Base-by-base conservation (phyloP, 92 coral and sea anemone genomes). In the Palythoa caribaeorum region DNA sequence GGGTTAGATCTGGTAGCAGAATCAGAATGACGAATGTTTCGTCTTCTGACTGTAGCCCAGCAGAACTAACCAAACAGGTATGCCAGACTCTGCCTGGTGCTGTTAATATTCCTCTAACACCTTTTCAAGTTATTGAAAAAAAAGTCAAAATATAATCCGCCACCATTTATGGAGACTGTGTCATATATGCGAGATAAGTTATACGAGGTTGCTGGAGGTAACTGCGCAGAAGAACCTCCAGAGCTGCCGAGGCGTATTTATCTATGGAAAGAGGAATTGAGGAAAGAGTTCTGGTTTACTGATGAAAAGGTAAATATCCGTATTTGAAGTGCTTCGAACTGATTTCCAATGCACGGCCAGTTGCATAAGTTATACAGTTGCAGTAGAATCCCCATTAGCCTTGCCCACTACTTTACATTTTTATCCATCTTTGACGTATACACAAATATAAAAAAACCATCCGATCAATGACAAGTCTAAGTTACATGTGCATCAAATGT, bases 261-360 rank as follows among this genome's bases (percentile, higher is more conserved):
- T 16, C 76, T 38, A 35, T 71, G 76, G 76, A 71, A 71, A 39
- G 55, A 73, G 78, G 78, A 40, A 19, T 44, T 39, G 12, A 73
- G 78, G 54, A 73, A 73, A 73, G 54, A 73, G 76, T 71, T 53
- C 16, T 73, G 78, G 76, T 40, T 73, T 40, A 73, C 78, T 6
- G 55, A 73, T 40, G 78, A 73, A 73, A 73, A 44, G 9, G 78
- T 73, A 40, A 73, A 12, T 74, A 38, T 17, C 16, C 50, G 35
- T 4, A 71, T 71, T 71, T 71, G 21, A 71, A 71, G 3, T 36
- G 76, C 8, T 71, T 44, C 4, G 39, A 71, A 6, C 13, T 38
- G 37, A 28, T 28, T 28, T 69, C 73, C 38, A 69, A 69, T 71
- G 51, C 9, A 71, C 20, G 76, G 55, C 55, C 55, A 51, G 55